Evolutionary conservation across 2,113 vertebrate genomes (phyloP), one percentile per base, ranked within the genome.

Genomic region (Xiphophorus couchianus): DNA sequence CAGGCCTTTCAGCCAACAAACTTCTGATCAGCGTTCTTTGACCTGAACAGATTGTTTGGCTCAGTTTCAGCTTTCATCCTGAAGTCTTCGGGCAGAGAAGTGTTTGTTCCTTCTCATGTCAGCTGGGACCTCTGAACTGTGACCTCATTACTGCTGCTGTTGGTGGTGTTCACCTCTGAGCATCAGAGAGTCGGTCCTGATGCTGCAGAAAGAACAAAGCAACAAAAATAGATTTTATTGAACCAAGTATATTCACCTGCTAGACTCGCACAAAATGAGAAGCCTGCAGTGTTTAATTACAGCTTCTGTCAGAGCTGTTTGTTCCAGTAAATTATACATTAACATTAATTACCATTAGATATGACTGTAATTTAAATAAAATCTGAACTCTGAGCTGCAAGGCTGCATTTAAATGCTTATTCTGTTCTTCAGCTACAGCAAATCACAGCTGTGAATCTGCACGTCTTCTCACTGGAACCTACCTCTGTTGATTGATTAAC

Each of bases 261-360:
- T 22, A 44, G 29, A 65, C 37, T 70, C 39, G 67, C 61, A 79
- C 67, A 82, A 58, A 73, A 0, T 70, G 14, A 64, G 6, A 28
- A 44, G 31, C 64, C 74, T 31, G 29, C 13, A 1, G 81, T 69
- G 69, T 78, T 78, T 81, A 88, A 88, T 79, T 79, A 65, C 60
- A 68, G 35, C 75, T 71, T 83, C 69, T 73, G 62, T 54, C 30
- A 14, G 31, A 1, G 28, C 66, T 73, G 65, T 85, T 89, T 86
- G 62, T 88, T 85, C 60, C 70, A 77, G 73, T 84, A 84, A 82
- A 85, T 80, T 30, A 68, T 54, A 25, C 69, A 86, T 87, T 82
- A 84, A 78, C 81, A 88, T 78, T 68, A 76, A 86, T 86, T 90
- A 82, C 31, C 74, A 84, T 79, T 86, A 70, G 81, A 77, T 81